Percentiles rank a stretch among this genome's conserved stretches.
Conservation (phyloP, 1,140 invertebrate species). For the Tetraneura akinire region DNA sequence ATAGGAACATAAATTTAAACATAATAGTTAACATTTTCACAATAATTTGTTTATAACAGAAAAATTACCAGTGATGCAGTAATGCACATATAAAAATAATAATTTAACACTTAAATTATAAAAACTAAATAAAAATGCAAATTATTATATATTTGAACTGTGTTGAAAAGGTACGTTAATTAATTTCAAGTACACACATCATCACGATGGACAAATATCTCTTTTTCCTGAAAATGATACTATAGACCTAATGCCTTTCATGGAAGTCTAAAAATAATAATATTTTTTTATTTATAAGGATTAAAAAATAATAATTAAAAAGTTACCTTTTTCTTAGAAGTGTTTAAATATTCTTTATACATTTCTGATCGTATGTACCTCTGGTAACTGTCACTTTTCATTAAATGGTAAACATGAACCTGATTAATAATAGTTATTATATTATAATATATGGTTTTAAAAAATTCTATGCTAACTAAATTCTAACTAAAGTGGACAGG, state of each 20-base stretch:
- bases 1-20: conserved; percentile 43
- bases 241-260: conserved; percentile 83
- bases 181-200: conserved; percentile 12
- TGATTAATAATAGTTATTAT: conserved; percentile 59
- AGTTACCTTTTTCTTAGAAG: conserved; percentile 91
- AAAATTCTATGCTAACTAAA: neutral
- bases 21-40: conserved; percentile 45
- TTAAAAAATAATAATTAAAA: too few relatives aligned
- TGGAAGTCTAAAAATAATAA: conserved; percentile 70
- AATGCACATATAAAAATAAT: conserved; percentile 28
- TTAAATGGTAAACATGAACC: conserved; percentile 98
- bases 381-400: conserved; percentile 99
- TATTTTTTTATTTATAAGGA: too few relatives aligned
- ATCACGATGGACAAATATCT: conserved; percentile 49
- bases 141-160: conserved; percentile 37
- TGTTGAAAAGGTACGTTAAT: conserved; percentile 27
- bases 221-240: conserved; percentile 70
- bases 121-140: conserved; percentile 15
- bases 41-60: conserved; percentile 26
- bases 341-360: conserved; percentile 96
- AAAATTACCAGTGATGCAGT: neutral
- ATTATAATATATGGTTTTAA: neutral
- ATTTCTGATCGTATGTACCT: conserved; percentile 97
- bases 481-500: conserved; percentile 29
- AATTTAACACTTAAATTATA: conserved; percentile 7